Base-by-base conservation (phyloP, 1,140 invertebrate genomes). In the Cephus cinctus region DNA sequence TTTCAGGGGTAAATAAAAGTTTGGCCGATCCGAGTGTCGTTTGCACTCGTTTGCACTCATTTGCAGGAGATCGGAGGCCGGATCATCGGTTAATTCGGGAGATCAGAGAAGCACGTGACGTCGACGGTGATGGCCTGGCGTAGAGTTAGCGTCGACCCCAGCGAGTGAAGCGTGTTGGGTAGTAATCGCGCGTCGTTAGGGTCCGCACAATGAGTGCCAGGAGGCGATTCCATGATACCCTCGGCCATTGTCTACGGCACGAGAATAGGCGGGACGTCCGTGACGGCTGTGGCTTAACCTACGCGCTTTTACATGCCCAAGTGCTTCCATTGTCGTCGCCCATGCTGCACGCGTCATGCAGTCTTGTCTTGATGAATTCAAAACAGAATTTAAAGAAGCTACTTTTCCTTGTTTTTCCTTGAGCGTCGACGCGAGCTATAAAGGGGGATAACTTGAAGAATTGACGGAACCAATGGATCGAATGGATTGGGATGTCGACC, bases 171-270 rank as follows among this genome's bases (percentile, higher is more conserved):
- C 45, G 43, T 41, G 20, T 15, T 50, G 52, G 47, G 48, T 57
- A 48, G 66, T 73, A 71, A 71, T 72, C 66, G 62, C 57, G 58
- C 59, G 68, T 71, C 65, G 63, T 72, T 70, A 69, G 68, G 61
- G 58, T 60, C 52, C 58, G 61, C 58, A 72, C 69, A 72, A 75
- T 73, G 65, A 63, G 64, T 70, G 61, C 63, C 63, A 63, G 63
- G 61, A 70, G 58, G 67, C 65, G 66, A 69, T 69, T 69, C 57
- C 62, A 63, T 54, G 69, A 71, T 73, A 67, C 59, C 63, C 6
- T n/a, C 25, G 25, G 25, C 6, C 61, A 73, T 73, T 73, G 71
- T 73, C 68, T 71, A 65, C 61, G 60, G 52, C 56, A 49, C 53
- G 47, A 51, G 48, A 45, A 50, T 47, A 44, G 43, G 51, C 47